Conservation (phyloP, 2,113 vertebrate genomes). For the Equus przewalskii region DNA sequence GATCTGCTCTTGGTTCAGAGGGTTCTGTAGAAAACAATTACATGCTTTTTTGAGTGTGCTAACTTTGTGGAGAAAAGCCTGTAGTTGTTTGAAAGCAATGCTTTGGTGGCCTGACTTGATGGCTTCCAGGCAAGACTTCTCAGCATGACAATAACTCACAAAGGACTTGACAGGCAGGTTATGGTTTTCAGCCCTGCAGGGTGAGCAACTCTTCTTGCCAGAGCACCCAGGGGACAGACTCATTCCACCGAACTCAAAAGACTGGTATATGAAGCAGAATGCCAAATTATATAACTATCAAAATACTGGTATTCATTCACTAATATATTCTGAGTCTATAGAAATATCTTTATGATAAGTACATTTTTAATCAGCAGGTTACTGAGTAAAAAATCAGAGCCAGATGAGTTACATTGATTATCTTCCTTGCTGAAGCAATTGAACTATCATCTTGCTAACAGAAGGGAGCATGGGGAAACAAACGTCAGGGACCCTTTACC, state of each 20-base stretch:
- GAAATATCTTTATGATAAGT: slow-evolving; percentile 35
- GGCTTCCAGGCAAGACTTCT: neutral
- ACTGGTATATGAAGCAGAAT: slow-evolving; percentile 3
- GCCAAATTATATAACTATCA: neutral
- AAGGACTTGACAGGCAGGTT: neutral
- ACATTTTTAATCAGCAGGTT: neutral
- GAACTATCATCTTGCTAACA: neutral
- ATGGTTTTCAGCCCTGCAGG: neutral
- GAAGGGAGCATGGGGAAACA: neutral
- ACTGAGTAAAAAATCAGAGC: neutral
- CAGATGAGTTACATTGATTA: neutral
- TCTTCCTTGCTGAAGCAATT: neutral
- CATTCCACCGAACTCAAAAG: neutral
- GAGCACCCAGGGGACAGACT: neutral
- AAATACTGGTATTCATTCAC: neutral
- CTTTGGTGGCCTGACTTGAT: neutral
- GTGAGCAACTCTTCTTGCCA: neutral
- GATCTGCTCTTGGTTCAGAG: neutral
- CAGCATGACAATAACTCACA: neutral
- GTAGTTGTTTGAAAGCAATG: neutral
- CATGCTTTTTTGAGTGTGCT: neutral
- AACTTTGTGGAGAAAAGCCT: neutral
- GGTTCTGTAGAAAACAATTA: neutral
- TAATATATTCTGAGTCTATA: neutral
- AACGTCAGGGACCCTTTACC: neutral